A percentile compares a stretch with the other conserved stretches of the same genome.
phyloP scores from a whole-genome alignment of 2,113 vertebrate species.

The Morone chrysops region DNA sequence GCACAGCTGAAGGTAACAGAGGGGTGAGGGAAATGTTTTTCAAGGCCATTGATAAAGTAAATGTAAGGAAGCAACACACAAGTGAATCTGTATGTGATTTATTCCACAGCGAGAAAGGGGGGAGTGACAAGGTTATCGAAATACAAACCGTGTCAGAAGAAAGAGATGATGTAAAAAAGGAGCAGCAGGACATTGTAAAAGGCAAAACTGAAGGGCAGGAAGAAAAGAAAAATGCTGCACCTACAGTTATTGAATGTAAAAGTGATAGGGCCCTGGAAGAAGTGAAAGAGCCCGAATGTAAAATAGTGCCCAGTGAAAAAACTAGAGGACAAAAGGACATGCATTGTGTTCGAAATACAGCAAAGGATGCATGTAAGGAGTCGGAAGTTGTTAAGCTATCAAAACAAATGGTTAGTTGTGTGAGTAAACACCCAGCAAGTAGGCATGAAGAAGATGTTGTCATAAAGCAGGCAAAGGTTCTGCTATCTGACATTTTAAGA shows the following conservation, averaged over 20 bases:
- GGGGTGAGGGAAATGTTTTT: slow-evolving; percentile 80
- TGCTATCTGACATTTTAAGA: slow-evolving; percentile 81
- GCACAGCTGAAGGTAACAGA: slow-evolving; percentile 68
- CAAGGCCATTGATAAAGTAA: slow-evolving; percentile 64
- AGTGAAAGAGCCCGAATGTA: slow-evolving; percentile 28
- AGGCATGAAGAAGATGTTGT: slow-evolving; percentile 64
- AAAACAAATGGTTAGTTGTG: slow-evolving; percentile 18
- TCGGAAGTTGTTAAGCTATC: slow-evolving; percentile 9
- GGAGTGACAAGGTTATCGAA: slow-evolving; percentile 50
- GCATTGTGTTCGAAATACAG: slow-evolving; percentile 11
- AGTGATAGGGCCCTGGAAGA: background rate
- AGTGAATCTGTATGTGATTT: slow-evolving; percentile 43
- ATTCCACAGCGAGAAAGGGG: slow-evolving; percentile 18
- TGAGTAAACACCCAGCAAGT: slow-evolving; percentile 14
- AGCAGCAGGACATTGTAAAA: slow-evolving; percentile 15
- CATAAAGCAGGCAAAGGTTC: slow-evolving; percentile 79
- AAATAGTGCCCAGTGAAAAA: background rate
- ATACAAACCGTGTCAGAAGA: slow-evolving; percentile 39
- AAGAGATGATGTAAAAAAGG: background rate
- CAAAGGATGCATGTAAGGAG: background rate
- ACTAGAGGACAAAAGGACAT: slow-evolving; percentile 5
- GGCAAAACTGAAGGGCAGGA: slow-evolving; percentile 13
- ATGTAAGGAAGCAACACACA: slow-evolving; percentile 42
- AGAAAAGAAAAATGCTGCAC: slow-evolving; percentile 1
- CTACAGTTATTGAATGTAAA: slow-evolving; percentile 6